Base-by-base conservation (phyloP, 2,797 vertebrate genomes). In the Eulemur coronatus region DNA sequence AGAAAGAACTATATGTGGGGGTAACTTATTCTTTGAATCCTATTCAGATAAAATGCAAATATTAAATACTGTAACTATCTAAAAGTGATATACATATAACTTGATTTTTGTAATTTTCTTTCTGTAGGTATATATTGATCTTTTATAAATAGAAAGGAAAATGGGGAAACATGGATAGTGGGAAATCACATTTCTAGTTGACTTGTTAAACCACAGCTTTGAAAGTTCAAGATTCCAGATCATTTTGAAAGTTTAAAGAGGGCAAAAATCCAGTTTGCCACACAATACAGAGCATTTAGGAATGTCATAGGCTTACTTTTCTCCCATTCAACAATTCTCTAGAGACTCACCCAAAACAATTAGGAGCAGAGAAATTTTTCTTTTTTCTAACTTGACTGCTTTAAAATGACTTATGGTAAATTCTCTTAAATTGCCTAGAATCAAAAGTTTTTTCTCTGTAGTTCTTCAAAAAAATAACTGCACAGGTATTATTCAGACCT, bases 321-420 rank as follows among this genome's bases (percentile, higher is more conserved):
- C 12, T 28, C 14, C 5, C 10, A 89, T 81, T 89, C 28, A 90
- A 57, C 41, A 89, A 55, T 84, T 89, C 48, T 79, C 48, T 78
- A 72, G 70, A 94, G 61, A 95, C 13, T 73, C 7, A 72, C 75
- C 50, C 12, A 22, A 78, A 92, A 78, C 63, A 85, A 88, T 94
- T 65, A 84, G 35, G 22, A 94, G 7, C 11, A 59, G 55, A 63
- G 9, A 57, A 35, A 50, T 3, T 50, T 69, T 81, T 67, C 52
- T 78, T 59, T 91, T 59, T 89, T 69, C 33, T 82, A 65, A 61
- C 4, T 96, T 69, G 41, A 69, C 57, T 93, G 18, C 55, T 91
- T 94, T 89, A 87, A 92, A 90, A 94, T 90, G 80, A 96, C 59
- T 95, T 89, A 15, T 24, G 46, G 61, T 65, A 90, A 95, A 95